A percentile compares a stretch with the other conserved stretches of the same genome.
Evolutionary conservation across 1,140 invertebrate genomes (phyloP).

Genomic region (Eupeodes corollae): DNA sequence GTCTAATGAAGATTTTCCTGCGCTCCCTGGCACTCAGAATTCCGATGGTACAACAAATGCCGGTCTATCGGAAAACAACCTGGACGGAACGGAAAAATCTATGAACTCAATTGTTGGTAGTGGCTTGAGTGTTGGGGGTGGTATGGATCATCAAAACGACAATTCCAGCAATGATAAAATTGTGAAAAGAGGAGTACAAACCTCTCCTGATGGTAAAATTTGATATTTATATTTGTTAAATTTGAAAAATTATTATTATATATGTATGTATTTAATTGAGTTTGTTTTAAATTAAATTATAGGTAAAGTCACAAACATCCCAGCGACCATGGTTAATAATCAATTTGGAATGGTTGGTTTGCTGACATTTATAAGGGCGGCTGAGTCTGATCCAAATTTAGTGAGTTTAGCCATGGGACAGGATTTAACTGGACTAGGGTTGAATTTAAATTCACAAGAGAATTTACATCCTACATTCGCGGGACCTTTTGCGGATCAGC

Average conservation of each 20-base stretch:
- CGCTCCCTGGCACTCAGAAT: conserved; percentile 64
- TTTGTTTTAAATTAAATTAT: conserved; percentile 5
- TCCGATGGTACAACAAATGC: conserved; percentile 43
- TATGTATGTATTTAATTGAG: conserved; percentile 10
- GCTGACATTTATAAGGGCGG: conserved; percentile 91
- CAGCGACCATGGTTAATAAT: conserved; percentile 94
- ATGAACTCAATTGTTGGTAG: conserved; percentile 41
- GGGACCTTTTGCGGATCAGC: conserved; percentile 94
- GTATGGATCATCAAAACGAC: conserved; percentile 33
- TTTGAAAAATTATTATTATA: neutral
- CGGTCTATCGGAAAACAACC: conserved; percentile 26
- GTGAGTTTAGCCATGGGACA: conserved; percentile 91
- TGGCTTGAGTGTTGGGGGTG: conserved; percentile 29
- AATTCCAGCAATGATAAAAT: conserved; percentile 39
- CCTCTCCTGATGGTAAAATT: conserved; percentile 73
- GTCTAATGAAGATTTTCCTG: conserved; percentile 97
- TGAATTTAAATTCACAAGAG: conserved; percentile 96
- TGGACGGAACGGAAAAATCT: conserved; percentile 33
- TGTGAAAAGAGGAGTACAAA: conserved; percentile 80
- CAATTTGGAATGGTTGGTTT: conserved; percentile 98
- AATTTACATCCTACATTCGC: conserved; percentile 94
- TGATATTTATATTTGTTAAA: neutral
- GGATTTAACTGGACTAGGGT: conserved; percentile 90
- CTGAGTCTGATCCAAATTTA: conserved; percentile 91
- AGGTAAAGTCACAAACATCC: conserved; percentile 95